These are phyloP conservation scores for Tapera naevia DNA, from an alignment of 2,797 vertebrate species.

Conservation along the genomic window DNA sequence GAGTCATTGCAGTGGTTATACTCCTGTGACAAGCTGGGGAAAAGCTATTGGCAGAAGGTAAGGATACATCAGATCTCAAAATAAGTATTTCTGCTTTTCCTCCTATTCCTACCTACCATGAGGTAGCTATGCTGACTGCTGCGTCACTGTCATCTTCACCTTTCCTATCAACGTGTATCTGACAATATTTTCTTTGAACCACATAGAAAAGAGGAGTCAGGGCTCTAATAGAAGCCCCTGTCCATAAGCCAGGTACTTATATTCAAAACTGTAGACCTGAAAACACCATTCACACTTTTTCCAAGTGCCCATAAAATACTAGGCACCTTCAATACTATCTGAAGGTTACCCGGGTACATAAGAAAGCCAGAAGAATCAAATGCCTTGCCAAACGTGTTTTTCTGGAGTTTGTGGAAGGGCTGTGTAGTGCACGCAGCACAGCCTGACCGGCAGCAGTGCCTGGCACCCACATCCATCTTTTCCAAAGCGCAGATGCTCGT, in stretches of 20 bases:
- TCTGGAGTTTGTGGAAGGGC: background rate
- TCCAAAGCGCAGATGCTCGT: background rate
- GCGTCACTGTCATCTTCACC: background rate
- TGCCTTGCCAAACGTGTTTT: background rate
- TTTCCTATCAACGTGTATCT: background rate
- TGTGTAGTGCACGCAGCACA: background rate
- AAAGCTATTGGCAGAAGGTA: background rate
- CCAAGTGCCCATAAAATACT: background rate
- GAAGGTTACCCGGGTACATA: background rate
- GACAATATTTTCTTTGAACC: background rate
- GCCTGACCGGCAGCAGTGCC: rapidly evolving
- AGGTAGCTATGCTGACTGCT: background rate
- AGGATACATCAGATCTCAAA: background rate
- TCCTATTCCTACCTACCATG: background rate
- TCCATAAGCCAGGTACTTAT: background rate
- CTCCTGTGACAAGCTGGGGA: background rate
- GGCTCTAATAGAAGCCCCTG: background rate
- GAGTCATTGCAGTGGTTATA: background rate
- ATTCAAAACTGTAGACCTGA: background rate
- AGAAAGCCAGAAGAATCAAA: background rate
- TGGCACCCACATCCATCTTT: too few relatives aligned
- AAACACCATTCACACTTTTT: background rate
- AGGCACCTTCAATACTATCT: background rate
- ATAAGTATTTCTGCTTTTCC: background rate
- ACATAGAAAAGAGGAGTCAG: background rate